A percentile compares a stretch with the other conserved stretches of the same genome.
Evolutionary conservation across 2,113 vertebrate genomes (phyloP).

Genomic region (Zapus hudsonius): DNA sequence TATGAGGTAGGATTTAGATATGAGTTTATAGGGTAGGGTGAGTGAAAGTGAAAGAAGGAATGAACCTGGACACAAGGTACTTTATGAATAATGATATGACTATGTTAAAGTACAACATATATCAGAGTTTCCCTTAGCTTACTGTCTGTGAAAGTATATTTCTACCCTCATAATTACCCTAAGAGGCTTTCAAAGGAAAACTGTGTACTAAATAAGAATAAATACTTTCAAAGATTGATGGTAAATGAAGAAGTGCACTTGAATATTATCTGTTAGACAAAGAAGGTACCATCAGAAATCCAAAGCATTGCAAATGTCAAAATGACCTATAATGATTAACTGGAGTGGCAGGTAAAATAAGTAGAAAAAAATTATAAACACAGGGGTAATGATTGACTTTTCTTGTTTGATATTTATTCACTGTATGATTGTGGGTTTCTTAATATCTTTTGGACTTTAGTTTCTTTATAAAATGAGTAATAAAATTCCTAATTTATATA

Average conservation of each 20-base stretch:
- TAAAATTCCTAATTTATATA: background rate
- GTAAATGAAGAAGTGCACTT: background rate
- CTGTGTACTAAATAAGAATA: background rate
- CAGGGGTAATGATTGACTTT: background rate
- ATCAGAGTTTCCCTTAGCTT: background rate
- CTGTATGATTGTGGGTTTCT: background rate
- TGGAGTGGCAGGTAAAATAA: background rate
- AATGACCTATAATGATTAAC: background rate
- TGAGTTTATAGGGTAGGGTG: background rate
- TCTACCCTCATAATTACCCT: background rate
- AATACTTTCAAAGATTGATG: background rate
- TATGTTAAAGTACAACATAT: background rate
- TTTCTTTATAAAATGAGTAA: background rate
- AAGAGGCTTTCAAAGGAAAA: background rate
- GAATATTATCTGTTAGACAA: background rate
- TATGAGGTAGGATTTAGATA: background rate
- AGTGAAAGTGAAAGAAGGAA: background rate
- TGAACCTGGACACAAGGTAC: background rate
- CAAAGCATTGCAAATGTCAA: background rate
- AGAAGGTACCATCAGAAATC: background rate
- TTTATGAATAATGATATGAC: background rate
- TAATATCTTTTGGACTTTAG: background rate
- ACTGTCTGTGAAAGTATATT: background rate
- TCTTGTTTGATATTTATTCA: slow-evolving; percentile 3
- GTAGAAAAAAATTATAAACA: background rate